Evolutionary conservation across 2,113 vertebrate species (phyloP).

Genomic region (Morone chrysops): DNA sequence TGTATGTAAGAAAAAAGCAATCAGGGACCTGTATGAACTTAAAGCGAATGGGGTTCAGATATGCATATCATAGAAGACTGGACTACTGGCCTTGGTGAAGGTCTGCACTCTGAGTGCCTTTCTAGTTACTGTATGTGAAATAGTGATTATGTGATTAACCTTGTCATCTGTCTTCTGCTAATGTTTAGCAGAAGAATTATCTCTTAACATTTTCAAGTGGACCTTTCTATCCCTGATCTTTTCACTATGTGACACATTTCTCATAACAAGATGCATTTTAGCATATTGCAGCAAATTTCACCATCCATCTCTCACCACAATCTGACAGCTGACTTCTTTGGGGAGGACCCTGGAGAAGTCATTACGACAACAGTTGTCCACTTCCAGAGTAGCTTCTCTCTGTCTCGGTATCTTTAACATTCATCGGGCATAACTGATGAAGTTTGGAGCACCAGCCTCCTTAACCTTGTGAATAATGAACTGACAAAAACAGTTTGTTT

Average conservation of each 20-base stretch:
- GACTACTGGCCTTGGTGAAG: no score
- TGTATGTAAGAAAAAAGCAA: no score
- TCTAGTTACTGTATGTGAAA: not conserved
- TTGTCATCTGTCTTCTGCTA: not conserved
- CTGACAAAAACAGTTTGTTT: slow-evolving; percentile 44
- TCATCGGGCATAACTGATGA: slow-evolving; percentile 32
- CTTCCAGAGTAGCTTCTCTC: slow-evolving; percentile 20
- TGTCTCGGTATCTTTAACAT: slow-evolving; percentile 38
- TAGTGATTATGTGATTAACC: not conserved
- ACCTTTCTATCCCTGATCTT: not conserved
- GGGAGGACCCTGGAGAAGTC: slow-evolving; percentile 47
- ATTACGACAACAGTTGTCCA: slow-evolving; percentile 26
- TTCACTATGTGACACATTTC: slow-evolving; percentile 1
- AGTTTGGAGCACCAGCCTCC: slow-evolving; percentile 28
- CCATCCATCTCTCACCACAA: slow-evolving; percentile 12
- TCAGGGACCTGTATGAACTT: no score
- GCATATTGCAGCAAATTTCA: slow-evolving; percentile 15
- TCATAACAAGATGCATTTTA: not conserved
- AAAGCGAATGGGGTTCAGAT: no score
- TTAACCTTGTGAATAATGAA: slow-evolving; percentile 44
- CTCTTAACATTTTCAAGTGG: not conserved
- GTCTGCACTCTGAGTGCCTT: no score
- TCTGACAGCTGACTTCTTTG: slow-evolving; percentile 28
- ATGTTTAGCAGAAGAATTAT: rapidly evolving
- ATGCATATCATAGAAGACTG: no score